Base-by-base conservation (phyloP, 1,140 invertebrate genomes). In the Drosophila athabasca region DNA sequence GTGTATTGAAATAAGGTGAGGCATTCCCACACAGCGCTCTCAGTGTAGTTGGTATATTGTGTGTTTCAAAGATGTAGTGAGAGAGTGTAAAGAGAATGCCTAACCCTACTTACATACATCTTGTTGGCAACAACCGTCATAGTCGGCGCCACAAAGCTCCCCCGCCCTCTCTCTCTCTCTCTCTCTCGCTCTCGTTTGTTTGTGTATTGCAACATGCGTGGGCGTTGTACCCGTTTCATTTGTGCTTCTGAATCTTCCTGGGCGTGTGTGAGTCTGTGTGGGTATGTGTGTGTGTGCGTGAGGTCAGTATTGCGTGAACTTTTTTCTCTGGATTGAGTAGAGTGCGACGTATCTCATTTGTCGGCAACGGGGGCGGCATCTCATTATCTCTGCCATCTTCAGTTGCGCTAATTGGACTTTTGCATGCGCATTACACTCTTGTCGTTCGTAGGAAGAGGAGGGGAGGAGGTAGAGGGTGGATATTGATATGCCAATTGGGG, bases 251-350 rank as follows among this genome's bases (percentile, higher is more conserved):
- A 45, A 31, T 50, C 29, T 49, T 24, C 48, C 17, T 58, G 61
- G 49, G 22, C 22, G 41, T 53, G 22, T 48, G 29, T 51, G 17
- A 62, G 17, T 19, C 0, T 19, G 17, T 19, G 17, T 53, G 22
- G 45, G n/a, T 76, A 15, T 68, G 59, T 53, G 22, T 48, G n/a
- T 76, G 19, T 68, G 59, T 66, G 41, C 58, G 65, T 76, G 55
- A 75, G 79, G 72, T 83, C 58, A 70, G 61, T 77, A 67, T 52
- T 80, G 81, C 72, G 72, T 84, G 67, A 84, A 83, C 59, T 80
- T 76, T 76, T 83, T 58, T 62, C 64, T 59, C 64, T 62, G 29
- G 45, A 22, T 45, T 79, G 44, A 65, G 41, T 13, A 13, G 35
- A 13, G 35, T 39, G 35, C 35, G 35, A 39, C 3, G 35, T 39